Base-by-base conservation (phyloP, 1,140 invertebrate genomes). In the Pachyrhynchus sulphureomaculatus region DNA sequence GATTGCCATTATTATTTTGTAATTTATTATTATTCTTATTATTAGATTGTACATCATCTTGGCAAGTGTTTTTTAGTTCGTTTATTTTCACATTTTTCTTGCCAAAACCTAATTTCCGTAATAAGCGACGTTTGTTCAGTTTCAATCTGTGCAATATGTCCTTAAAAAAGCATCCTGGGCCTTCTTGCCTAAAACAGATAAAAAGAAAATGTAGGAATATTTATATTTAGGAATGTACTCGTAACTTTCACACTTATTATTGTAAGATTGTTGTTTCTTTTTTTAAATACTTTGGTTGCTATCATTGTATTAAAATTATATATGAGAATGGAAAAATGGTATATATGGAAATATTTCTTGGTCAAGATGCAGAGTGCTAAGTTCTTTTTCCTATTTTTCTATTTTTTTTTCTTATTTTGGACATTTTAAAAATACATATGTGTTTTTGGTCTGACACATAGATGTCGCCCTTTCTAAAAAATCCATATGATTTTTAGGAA, bases 31-130 rank as follows among this genome's bases (percentile, higher is more conserved):
- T 2, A 18, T 6, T 0, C 3, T 21, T n/a, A 33, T 29, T 1
- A 4, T 29, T 12, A 9, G 2, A 8, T 32, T 26, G 23, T 18
- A 18, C 8, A 13, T 13, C n/a, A 1, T n/a, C 23, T 12, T 26
- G 26, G 4, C 2, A 8, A 18, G 44, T 47, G 15, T 29, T 47
- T n/a, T 13, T 47, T 13, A 1, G 44, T 49, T 49, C 47, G 32
- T 49, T 49, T n/a, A 49, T 49, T 49, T 49, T 49, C 0, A 49
- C 47, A 34, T 49, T 49, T 20, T 29, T 26, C 24, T 49, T 49
- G 10, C 47, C 47, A 17, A 33, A 15, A 4, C 47, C 47, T 10
- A 49, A 34, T 18, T 34, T 49, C 1, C 47, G 26, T 4, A 49
- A 33, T 17, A 49, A 13, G 13, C 47, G 47, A n/a, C 32, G 26